Conservation (phyloP, 2,113 vertebrate species). For the Toxostoma redivivum region DNA sequence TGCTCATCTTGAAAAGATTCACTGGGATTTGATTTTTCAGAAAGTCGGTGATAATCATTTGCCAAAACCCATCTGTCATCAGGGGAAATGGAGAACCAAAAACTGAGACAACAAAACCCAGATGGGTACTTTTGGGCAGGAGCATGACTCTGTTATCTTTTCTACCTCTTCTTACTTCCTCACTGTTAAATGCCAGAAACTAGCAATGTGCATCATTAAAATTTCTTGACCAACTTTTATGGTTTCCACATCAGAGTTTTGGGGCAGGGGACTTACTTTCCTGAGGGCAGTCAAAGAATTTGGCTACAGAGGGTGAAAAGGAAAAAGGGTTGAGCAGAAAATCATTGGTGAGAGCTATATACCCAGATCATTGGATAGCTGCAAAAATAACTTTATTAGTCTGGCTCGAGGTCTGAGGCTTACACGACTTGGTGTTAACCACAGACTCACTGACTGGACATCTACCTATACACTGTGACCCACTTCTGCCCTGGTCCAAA, state of each 20-base stretch:
- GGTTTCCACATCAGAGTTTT: not conserved
- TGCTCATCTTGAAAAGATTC: not conserved
- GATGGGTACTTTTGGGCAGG: not conserved
- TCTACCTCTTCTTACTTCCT: not conserved
- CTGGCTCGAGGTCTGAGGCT: not conserved
- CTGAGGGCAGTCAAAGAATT: not conserved
- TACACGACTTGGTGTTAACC: not conserved
- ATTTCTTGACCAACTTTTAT: not conserved
- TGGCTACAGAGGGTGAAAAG: not conserved
- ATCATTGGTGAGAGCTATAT: fast-evolving
- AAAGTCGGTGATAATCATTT: not conserved
- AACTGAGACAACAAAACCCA: not conserved
- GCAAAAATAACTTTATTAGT: not conserved
- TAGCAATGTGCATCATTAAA: not conserved
- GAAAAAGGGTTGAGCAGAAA: not conserved
- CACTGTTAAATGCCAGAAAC: not conserved
- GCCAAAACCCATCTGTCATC: not conserved
- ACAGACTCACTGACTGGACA: not conserved
- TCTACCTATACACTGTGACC: fast-evolving
- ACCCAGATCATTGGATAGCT: not conserved
- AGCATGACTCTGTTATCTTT: not conserved
- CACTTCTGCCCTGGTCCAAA: not conserved
- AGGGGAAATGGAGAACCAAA: not conserved
- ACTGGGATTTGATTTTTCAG: not conserved
- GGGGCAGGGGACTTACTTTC: not conserved